A percentile compares a stretch with the other conserved stretches of the same genome.
phyloP scores from a whole-genome alignment of 2,888 invertebrate species.

The Yponomeuta cagnagella region DNA sequence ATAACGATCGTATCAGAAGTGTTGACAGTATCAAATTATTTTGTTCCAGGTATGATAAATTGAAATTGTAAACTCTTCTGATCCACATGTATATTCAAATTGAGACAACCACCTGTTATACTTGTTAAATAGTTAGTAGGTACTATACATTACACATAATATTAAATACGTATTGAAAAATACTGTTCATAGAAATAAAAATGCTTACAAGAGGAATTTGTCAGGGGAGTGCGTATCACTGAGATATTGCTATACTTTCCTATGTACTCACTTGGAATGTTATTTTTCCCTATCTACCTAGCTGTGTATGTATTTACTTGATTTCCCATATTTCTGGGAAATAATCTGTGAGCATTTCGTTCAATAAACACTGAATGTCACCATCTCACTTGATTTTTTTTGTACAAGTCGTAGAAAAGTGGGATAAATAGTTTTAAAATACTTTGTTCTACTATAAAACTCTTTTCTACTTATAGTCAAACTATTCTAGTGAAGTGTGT shows the following conservation, averaged over 20 bases:
- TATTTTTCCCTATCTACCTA: slow-evolving; percentile 6
- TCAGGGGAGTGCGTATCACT: not conserved
- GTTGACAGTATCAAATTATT: too few relatives aligned
- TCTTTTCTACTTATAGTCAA: slow-evolving; percentile 10
- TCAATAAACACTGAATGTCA: not conserved
- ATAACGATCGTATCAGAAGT: too few relatives aligned
- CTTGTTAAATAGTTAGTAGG: not conserved
- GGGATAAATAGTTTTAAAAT: not conserved
- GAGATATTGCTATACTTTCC: not conserved
- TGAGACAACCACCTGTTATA: not conserved
- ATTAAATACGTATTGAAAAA: slow-evolving; percentile 1
- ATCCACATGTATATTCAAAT: not conserved
- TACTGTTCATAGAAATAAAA: not conserved
- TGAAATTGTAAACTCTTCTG: not conserved
- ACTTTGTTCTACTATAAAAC: slow-evolving; percentile 1
- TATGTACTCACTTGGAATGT: slow-evolving; percentile 12
- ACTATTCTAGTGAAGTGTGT: slow-evolving; percentile 11
- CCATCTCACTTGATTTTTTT: not conserved
- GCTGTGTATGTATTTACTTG: not conserved
- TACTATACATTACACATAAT: not conserved
- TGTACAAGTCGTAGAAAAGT: slow-evolving; percentile 11
- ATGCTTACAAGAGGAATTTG: not conserved
- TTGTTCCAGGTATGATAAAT: too few relatives aligned
- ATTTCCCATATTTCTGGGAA: not conserved
- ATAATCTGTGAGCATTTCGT: not conserved